Evolutionary conservation across 2,113 vertebrate species (phyloP).

Genomic region (Chionomys nivalis): DNA sequence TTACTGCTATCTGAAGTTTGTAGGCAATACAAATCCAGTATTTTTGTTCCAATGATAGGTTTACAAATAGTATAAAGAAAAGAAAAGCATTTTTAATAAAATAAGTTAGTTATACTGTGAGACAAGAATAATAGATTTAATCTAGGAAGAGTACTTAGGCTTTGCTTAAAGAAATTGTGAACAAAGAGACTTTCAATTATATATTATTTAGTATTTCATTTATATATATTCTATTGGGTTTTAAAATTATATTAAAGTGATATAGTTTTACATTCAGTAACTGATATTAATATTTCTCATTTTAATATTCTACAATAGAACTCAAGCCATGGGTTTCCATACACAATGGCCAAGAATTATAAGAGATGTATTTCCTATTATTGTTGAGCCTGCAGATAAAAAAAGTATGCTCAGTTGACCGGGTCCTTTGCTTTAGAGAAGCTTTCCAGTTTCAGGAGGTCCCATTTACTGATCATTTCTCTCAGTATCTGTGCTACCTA

Average conservation of each 20-base stretch:
- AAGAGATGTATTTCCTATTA: background rate
- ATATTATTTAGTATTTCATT: background rate
- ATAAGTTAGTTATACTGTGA: background rate
- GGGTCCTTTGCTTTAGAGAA: no score
- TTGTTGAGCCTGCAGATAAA: background rate
- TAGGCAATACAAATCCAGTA: background rate
- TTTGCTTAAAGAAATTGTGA: background rate
- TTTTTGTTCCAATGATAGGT: background rate
- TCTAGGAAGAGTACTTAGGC: background rate
- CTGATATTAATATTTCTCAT: background rate
- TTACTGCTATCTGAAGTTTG: background rate
- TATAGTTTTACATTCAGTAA: background rate
- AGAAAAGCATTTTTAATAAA: background rate
- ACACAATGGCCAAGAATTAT: background rate
- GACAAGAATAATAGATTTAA: background rate
- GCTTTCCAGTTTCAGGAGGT: no score
- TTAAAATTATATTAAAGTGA: background rate
- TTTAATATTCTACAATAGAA: background rate
- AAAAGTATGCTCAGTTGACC: background rate
- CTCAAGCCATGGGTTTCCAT: background rate
- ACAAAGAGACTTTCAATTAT: background rate
- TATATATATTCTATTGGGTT: background rate
- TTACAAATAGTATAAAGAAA: background rate
- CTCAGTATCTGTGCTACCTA: no score
- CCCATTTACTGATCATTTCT: no score